phyloP scores from a whole-genome alignment of 2,797 vertebrate species.

The Leptodactylus fallax region DNA sequence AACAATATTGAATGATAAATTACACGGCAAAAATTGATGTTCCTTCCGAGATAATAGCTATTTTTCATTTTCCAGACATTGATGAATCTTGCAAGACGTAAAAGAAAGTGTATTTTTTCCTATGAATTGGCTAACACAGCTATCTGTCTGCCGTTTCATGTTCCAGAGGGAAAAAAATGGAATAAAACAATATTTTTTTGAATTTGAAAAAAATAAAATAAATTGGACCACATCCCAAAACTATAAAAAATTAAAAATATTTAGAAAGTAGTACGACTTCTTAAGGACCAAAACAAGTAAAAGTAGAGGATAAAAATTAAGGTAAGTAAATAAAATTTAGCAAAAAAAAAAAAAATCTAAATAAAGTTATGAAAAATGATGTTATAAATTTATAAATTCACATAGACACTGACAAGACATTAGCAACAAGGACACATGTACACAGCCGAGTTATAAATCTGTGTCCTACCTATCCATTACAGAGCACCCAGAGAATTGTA shows the following conservation, averaged over 20 bases:
- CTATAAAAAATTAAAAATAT: background rate
- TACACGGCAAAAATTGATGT: conserved; percentile 46
- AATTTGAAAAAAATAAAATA: background rate
- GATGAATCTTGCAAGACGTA: conserved; percentile 42
- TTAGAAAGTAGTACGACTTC: background rate
- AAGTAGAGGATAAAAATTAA: too few relatives aligned
- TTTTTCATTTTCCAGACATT: conserved; percentile 40
- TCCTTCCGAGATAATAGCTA: conserved; percentile 52
- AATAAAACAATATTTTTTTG: background rate
- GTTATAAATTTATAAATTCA: background rate
- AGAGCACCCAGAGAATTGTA: too few relatives aligned
- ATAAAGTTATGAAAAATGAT: too few relatives aligned
- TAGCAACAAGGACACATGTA: too few relatives aligned
- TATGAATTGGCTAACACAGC: background rate
- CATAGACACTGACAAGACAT: too few relatives aligned
- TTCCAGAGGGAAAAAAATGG: background rate
- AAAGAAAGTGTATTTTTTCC: conserved; percentile 14
- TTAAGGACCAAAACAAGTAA: background rate
- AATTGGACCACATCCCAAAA: background rate
- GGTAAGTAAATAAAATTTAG: too few relatives aligned
- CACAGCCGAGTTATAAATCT: too few relatives aligned
- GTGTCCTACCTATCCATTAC: too few relatives aligned
- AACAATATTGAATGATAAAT: conserved; percentile 48
- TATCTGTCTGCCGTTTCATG: background rate
- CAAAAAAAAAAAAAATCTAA: too few relatives aligned